Evolutionary conservation across 2,888 invertebrate genomes (phyloP), one percentile per base, ranked within the genome.

Genomic region (Amphiduros pacificus): DNA sequence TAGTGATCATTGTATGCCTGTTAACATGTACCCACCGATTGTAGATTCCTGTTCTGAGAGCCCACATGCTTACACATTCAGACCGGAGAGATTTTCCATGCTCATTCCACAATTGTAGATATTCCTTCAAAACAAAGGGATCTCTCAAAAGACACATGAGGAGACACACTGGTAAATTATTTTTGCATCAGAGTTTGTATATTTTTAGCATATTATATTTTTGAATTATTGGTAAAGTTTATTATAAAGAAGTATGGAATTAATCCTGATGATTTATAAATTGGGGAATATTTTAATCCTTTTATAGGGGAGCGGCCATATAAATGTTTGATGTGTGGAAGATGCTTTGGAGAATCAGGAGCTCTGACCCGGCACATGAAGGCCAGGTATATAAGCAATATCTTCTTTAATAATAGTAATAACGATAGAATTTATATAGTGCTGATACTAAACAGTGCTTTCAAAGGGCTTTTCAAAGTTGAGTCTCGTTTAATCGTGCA

Each of bases 81-180:
- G 69, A 74, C 50, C 62, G 65, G 32, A 69, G 78, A 28, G 71
- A 73, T 6, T 77, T 66, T 68, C 57, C 60, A 0, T 80, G 79
- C 60, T 53, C 63, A 5, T 65, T 61, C 52, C 69, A 71, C 4
- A 70, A 70, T 50, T 80, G 79, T 65, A 69, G 71, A 0, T 77
- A 75, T 67, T 73, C 76, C n/a, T 80, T 80, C 67, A 80, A 80
- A 59, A 80, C 79, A 5, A 79, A 77, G 62, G 79, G 79, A 4
- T 76, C 78, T 5, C 69, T 78, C 3, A 75, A 74, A 31, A 63
- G 79, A n/a, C 79, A 79, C 57, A 63, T 73, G 62, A 67, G 79
- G 29, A 64, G 79, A 59, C 79, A 79, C 60, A 79, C 79, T 67
- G 79, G 79, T 62, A 31, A 6, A 58, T 28, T 22, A 36, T 6